Evolutionary conservation across 2,888 invertebrate genomes (phyloP), one percentile per base, ranked within the genome.

Genomic region (Stenichneumon culpator): DNA sequence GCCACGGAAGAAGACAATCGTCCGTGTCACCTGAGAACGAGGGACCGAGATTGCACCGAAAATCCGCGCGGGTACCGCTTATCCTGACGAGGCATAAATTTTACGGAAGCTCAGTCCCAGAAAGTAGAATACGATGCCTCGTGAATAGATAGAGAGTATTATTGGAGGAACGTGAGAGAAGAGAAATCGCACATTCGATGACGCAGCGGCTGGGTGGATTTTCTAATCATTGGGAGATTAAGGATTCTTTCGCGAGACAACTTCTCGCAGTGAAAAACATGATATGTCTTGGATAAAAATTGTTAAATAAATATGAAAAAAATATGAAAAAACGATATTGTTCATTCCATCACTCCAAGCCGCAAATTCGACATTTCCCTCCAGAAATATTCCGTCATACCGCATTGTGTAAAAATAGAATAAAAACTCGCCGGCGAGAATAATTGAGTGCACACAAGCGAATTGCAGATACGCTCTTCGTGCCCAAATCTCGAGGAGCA

Each of bases 11-110:
- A 47, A 47, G 9, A 36, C 28, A 36, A 65, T 67, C 67, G 52
- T 52, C 16, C 75, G 50, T 16, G 36, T 77, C 54, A 67, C 52
- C 32, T 22, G 36, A 50, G 32, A 65, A 65, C 74, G 65, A 16
- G 39, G 39, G 54, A 67, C 60, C 25, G 77, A 65, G 67, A 54
- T 77, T 67, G 65, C 22, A 16, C 11, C 36, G 1, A 22, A 77
- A 77, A 67, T 39, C 39, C 77, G 36, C 44, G 9, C 25, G 19
- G 7, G 14, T 22, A 16, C 52, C 75, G 32, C 5, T 52, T 52
- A n/a, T 22, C 22, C 39, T 16, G 47, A 22, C 14, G n/a, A 52
- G 54, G 52, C 52, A 67, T 77, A 11, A 36, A 77, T 67, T 77
- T 67, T 39, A 9, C 4, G 3, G 39, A 11, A 16, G 22, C 39